Conservation (phyloP, 2,888 invertebrate genomes). For the Epicampocera succincta region DNA sequence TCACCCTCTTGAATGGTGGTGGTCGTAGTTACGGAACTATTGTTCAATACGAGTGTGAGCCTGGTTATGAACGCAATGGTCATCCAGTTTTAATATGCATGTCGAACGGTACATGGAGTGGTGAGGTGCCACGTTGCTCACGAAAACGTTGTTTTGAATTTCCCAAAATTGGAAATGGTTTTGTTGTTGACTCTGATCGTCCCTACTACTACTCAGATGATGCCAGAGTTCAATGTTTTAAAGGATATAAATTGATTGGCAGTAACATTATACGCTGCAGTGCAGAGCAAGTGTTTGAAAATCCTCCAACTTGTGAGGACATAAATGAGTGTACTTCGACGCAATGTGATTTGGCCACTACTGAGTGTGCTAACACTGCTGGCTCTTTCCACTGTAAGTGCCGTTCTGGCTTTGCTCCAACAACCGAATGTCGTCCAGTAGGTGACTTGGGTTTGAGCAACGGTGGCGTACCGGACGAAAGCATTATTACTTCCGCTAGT, state of each 20-base stretch:
- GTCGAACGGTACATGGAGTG: slow-evolving; percentile 98
- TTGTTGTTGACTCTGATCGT: slow-evolving; percentile 89
- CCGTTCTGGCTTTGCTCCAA: slow-evolving; percentile 90
- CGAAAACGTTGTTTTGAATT: slow-evolving; percentile 84
- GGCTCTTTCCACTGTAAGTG: slow-evolving; percentile 96
- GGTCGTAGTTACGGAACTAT: slow-evolving; percentile 97
- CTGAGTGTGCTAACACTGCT: slow-evolving; percentile 93
- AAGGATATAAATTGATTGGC: slow-evolving; percentile 93
- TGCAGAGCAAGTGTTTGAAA: slow-evolving; percentile 90
- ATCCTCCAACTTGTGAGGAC: slow-evolving; percentile 94
- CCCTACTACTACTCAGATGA: slow-evolving; percentile 94
- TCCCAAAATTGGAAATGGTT: slow-evolving; percentile 93
- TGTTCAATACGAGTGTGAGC: slow-evolving; percentile 94
- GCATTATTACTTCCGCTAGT: slow-evolving; percentile 91
- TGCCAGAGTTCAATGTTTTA: slow-evolving; percentile 94
- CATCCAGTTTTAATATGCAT: slow-evolving; percentile 95
- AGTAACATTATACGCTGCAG: slow-evolving; percentile 93
- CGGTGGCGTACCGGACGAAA: slow-evolving; percentile 94
- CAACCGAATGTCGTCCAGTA: slow-evolving; percentile 93
- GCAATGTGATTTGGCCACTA: slow-evolving; percentile 94
- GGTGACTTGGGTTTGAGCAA: slow-evolving; percentile 91
- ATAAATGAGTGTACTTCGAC: slow-evolving; percentile 94
- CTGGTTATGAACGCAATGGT: slow-evolving; percentile 93
- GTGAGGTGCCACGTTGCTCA: slow-evolving; percentile 92
- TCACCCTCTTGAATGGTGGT: slow-evolving; percentile 93